phyloP scores from a whole-genome alignment of 2,888 invertebrate species.

The Nymphalis urticae region DNA sequence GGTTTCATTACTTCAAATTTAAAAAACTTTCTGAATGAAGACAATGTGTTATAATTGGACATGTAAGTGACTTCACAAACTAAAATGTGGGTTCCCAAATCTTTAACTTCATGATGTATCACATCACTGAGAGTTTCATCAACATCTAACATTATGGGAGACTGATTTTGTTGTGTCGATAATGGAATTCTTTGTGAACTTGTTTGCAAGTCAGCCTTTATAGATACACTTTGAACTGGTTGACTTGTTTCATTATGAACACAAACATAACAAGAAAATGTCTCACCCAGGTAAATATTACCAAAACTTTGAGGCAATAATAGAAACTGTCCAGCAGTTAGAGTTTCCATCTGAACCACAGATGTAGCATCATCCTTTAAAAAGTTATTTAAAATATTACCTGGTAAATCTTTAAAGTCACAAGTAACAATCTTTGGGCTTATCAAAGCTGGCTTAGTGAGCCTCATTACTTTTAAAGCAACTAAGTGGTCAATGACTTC shows the following conservation, averaged over 20 bases:
- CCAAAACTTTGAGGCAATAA: conserved; percentile 98
- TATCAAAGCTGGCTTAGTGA: conserved; percentile 94
- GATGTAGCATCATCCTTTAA: conserved; percentile 92
- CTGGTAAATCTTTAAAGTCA: conserved; percentile 92
- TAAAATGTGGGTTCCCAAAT: conserved; percentile 97
- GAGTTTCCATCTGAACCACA: conserved; percentile 89
- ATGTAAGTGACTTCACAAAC: conserved; percentile 98
- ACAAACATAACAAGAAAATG: conserved; percentile 98
- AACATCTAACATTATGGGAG: conserved; percentile 83
- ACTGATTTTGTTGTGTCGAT: conserved; percentile 86
- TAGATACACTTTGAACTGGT: conserved; percentile 89
- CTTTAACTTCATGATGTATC: conserved; percentile 99
- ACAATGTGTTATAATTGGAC: conserved; percentile 86
- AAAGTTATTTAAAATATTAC: conserved; percentile 88
- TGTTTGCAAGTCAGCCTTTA: conserved; percentile 97
- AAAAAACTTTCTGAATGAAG: conserved; percentile 97
- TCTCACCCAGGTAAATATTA: conserved; percentile 98
- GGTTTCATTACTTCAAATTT: conserved; percentile 99
- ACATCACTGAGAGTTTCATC: conserved; percentile 96
- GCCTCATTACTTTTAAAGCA: conserved; percentile 92
- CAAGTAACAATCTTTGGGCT: conserved; percentile 90
- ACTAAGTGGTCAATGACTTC: conserved; percentile 83
- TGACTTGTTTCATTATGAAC: conserved; percentile 97
- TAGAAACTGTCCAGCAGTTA: conserved; percentile 94
- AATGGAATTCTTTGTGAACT: conserved; percentile 92